Base-by-base conservation (phyloP, 2,113 vertebrate species). In the Cepphus grylle region DNA sequence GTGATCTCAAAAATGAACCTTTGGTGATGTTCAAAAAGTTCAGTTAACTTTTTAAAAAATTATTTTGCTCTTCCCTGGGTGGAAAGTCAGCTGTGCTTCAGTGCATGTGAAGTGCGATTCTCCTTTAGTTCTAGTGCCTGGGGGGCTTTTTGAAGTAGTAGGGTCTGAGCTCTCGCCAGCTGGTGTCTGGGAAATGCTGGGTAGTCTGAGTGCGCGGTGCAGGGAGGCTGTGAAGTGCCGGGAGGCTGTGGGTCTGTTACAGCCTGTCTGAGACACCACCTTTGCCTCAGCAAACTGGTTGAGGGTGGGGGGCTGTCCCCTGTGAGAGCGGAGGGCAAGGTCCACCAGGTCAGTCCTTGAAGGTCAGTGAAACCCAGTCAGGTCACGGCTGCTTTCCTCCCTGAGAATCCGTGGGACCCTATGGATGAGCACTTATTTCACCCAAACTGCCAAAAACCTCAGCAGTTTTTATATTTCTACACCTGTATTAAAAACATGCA, bases 131-230 rank as follows among this genome's bases (percentile, higher is more conserved):
- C 85, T 73, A 81, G 71, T 90, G 65, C 90, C 94, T 81, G 74
- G 92, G 82, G 92, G 82, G 63, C 86, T 67, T 88, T 96, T 94
- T 97, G 96, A 97, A 95, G 96, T 81, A 92, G 90, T 69, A 89
- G 92, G 95, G 90, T 79, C 89, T 96, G 84, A 93, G 90, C 53
- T 95, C 25, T 83, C 49, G 61, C 42, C 66, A 72, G 56, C 71
- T 89, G 25, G 6, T 47, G 52, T 76, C 86, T 91, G 86, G 7
- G 1, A 93, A 92, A 55, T 87, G 92, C 88, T 69, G 82, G 69
- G 80, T 90, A 95, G 86, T 91, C 94, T 93, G 92, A 49, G 73
- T 80, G 65, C 86, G 93, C 49, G 79, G 83, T 81, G 25, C 5
- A 63, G 88, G 36, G 81, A 91, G 45, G 77, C 86, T 94, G 73